Evolutionary conservation across 92 coral and sea anemone genomes (phyloP).

Genomic region (Desmophyllum pertusum): DNA sequence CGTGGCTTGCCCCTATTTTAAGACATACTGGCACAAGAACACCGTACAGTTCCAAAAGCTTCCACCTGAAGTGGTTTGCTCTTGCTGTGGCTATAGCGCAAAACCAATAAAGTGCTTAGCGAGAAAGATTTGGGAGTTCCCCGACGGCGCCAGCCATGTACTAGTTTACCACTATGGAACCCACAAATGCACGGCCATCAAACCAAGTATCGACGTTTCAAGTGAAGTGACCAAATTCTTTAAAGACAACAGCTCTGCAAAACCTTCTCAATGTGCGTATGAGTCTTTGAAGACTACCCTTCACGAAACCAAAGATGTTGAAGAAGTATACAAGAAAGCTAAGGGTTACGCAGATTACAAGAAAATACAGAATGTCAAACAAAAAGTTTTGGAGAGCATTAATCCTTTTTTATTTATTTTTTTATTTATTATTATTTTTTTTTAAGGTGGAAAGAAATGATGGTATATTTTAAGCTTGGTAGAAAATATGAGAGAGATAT

Average conservation of each 20-base stretch:
- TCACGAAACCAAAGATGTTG: constrained; percentile 36
- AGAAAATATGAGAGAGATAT: no score
- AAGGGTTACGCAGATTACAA: constrained; percentile 42
- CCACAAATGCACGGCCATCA: constrained; percentile 38
- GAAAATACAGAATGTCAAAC: constrained; percentile 48
- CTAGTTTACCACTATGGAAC: constrained; percentile 51
- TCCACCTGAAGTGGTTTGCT: constrained; percentile 39
- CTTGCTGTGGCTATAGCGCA: constrained; percentile 40
- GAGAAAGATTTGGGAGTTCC: constrained; percentile 52
- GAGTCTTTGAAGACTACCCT: constrained; percentile 40
- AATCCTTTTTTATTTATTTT: no score
- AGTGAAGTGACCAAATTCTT: constrained; percentile 46
- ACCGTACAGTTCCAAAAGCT: constrained; percentile 39
- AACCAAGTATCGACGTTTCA: constrained; percentile 29
- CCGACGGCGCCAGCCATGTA: constrained; percentile 38
- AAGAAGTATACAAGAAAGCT: constrained; percentile 42
- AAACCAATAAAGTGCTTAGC: constrained; percentile 31
- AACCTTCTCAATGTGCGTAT: constrained; percentile 53
- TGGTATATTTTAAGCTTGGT: no score
- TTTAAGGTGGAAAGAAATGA: no score
- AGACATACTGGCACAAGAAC: constrained; percentile 34
- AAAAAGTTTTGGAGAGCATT: constrained; percentile 36
- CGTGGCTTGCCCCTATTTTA: constrained; percentile 42
- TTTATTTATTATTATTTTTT: no score
- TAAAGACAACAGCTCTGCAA: constrained; percentile 35